Percentiles rank a stretch among this genome's conserved stretches.
Evolutionary conservation across 2,797 vertebrate genomes (phyloP).

Genomic region (Carcharodon carcharias): DNA sequence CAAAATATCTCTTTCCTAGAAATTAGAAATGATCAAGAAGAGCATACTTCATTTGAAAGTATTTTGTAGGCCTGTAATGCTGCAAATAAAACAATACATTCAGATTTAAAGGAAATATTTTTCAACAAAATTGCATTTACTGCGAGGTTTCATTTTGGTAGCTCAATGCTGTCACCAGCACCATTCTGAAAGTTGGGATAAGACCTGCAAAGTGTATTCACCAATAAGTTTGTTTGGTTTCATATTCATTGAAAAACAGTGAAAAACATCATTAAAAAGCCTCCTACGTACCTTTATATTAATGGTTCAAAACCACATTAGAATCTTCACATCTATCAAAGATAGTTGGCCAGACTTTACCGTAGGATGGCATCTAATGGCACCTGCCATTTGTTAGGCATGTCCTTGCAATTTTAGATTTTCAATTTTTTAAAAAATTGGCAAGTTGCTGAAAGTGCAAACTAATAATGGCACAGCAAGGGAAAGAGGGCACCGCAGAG

Average conservation of each 20-base stretch:
- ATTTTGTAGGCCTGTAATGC: background rate
- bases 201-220: background rate
- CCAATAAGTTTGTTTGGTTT: background rate
- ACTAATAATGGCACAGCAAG: no score
- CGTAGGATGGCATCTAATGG: no score
- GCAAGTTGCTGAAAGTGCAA: no score
- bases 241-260: background rate
- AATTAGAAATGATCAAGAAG: background rate
- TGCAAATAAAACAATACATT: background rate
- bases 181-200: background rate
- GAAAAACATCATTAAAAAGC: background rate
- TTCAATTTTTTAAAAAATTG: no score
- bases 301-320: background rate
- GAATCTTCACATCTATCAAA: no score
- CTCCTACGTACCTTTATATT: background rate
- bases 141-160: background rate
- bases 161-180: background rate
- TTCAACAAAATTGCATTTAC: background rate
- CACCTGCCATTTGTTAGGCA: no score
- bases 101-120: background rate
- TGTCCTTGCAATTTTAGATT: no score
- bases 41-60: background rate
- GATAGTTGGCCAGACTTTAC: no score
- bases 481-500: no score
- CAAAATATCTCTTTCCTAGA: background rate